Base-by-base conservation (phyloP, 2,888 invertebrate genomes). In the Empis livida region DNA sequence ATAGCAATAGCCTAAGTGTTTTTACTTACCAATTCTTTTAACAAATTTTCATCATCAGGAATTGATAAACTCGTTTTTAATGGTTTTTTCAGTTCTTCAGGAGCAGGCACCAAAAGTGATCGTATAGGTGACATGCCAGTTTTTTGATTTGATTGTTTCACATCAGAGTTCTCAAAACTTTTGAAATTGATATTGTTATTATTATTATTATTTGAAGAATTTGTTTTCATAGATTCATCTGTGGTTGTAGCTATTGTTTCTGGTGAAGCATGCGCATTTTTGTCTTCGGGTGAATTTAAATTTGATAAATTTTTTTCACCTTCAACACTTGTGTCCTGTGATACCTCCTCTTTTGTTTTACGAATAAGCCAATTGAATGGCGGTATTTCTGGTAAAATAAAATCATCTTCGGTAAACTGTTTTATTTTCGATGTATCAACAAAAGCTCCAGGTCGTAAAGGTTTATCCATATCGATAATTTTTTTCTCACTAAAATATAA, bases 381-480 rank as follows among this genome's bases (percentile, higher is more conserved):
- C 0, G 78, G 77, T 48, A 81, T 79, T 56, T 80, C 72, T 14
- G 77, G 71, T 55, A 76, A 65, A 49, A 74, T 67, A 53, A 74
- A 69, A 54, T 78, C 76, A 35, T 77, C 73, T 54, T 74, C 74
- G 13, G 71, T 68, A 51, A 64, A 71, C 60, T 74, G 74, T 42
- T 72, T 73, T 43, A 80, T 71, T 60, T 79, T 79, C n/a, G 75
- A 74, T 30, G 73, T 71, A 56, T 82, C 82, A 8, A 83, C 85
- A 65, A 88, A 88, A 1, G 87, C 86, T 39, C 86, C 87, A 1
- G 82, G 79, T 54, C 82, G 82, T 60, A 86, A 71, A 0, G 84
- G 83, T 56, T 82, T 82, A 48, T 79, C 79, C 43, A 86, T 68
- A 46, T 84, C 82, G 40, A 82, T 73, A 44, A 75, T 75, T 54